phyloP scores from a whole-genome alignment of 2,888 invertebrate genomes.

The Drosophila neoperkinsi region DNA sequence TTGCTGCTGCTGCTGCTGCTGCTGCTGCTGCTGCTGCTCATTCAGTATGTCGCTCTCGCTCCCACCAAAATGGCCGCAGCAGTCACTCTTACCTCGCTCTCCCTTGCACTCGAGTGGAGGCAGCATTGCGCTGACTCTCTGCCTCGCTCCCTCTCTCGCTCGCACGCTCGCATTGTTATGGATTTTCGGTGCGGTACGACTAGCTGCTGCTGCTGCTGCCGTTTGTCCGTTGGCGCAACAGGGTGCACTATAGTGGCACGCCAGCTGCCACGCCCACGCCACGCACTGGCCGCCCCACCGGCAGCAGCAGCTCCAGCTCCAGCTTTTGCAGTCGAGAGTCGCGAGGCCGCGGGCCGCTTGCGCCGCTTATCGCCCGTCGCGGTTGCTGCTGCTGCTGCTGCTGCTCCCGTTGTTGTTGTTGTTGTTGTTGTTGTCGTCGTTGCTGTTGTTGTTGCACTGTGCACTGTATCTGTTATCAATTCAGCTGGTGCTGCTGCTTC shows the following conservation, averaged over 20 bases:
- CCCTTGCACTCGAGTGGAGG: slow-evolving; percentile 17
- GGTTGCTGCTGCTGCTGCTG: slow-evolving; percentile 19
- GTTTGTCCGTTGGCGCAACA: slow-evolving; percentile 59
- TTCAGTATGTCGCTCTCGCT: slow-evolving; percentile 65
- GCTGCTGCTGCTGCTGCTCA: slow-evolving; percentile 30
- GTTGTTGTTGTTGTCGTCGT: slow-evolving; percentile 3
- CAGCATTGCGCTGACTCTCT: neutral
- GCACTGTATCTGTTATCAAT: slow-evolving; percentile 69
- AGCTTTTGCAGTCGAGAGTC: slow-evolving; percentile 51
- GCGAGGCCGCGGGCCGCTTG: slow-evolving; percentile 67
- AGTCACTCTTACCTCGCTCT: slow-evolving; percentile 31
- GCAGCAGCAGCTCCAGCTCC: slow-evolving; percentile 40
- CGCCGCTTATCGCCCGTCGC: slow-evolving; percentile 66
- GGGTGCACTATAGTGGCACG: slow-evolving; percentile 65
- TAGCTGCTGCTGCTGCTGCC: slow-evolving; percentile 30
- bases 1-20: slow-evolving; percentile 21
- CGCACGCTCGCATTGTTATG: slow-evolving; percentile 30
- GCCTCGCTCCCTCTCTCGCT: slow-evolving; percentile 8
- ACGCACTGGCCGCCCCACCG: slow-evolving; percentile 38
- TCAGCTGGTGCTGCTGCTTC: slow-evolving; percentile 39
- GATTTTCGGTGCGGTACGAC: slow-evolving; percentile 46
- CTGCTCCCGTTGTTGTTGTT: neutral
- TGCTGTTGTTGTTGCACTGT: slow-evolving; percentile 14
- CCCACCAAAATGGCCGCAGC: slow-evolving; percentile 81
- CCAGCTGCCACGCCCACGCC: slow-evolving; percentile 65